Evolutionary conservation across 2,888 invertebrate species (phyloP), one percentile per base, ranked within the genome.

Genomic region (Vesta saturnalis): DNA sequence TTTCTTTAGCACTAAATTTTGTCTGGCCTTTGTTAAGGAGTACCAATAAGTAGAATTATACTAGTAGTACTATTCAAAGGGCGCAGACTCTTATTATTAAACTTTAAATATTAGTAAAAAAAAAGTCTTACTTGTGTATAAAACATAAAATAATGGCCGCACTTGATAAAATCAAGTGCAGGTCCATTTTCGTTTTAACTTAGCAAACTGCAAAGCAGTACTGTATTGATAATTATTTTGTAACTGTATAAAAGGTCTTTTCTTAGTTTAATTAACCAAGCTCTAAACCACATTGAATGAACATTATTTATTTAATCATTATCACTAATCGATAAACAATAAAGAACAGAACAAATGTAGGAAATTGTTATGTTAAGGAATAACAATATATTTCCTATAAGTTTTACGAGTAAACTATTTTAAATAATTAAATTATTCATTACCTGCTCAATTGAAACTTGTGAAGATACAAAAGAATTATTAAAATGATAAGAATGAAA

Each of bases 91-190:
- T 39, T 39, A n/a, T n/a, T 39, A n/a, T 39, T n/a, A 10, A 6
- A 39, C 2, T 39, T 6, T 39, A 12, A 12, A n/a, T 39, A 3
- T 10, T 2, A 39, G 49, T 1, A 49, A 15, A 18, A 6, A 49
- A 49, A 18, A 18, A 14, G 1, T 1, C 49, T 49, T 49, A 49
- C 49, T 15, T 15, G 19, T 1, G 8, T 16, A 52, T 52, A 21
- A 18, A 52, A 52, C 19, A 52, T 19, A 52, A 21, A 52, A 52
- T n/a, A 19, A 52, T 21, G 52, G n/a, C 52, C 52, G 52, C 52
- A 52, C 52, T 19, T 52, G 52, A 52, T 52, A 52, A 19, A 10
- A 21, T 12, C 52, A 52, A 19, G 52, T 21, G 52, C 52, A 18
- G 52, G 21, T 52, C 52, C 52, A 52, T 52, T 52, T 52, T 52